phyloP scores from a whole-genome alignment of 2,888 invertebrate species.

The Drosophila nigricruria region DNA sequence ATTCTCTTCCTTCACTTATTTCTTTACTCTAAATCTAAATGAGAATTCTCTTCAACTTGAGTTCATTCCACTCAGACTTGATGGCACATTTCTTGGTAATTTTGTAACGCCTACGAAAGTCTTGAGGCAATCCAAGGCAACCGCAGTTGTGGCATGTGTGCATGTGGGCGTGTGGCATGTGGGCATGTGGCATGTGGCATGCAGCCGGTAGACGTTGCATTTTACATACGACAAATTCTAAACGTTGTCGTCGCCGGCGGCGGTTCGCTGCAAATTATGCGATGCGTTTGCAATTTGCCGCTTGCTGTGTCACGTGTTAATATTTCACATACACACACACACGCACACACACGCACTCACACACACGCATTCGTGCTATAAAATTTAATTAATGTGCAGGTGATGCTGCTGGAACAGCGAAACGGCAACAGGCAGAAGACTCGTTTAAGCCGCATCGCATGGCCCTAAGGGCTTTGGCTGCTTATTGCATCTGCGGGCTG shows the following conservation, averaged over 20 bases:
- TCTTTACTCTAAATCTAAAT: too few species aligned
- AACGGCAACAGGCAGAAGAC: constrained; percentile 41
- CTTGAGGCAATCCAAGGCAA: not conserved
- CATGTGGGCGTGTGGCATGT: constrained; percentile 1
- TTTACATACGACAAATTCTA: constrained; percentile 49
- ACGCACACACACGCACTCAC: constrained; percentile 19
- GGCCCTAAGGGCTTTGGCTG: constrained; percentile 29
- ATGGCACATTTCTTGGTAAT: constrained; percentile 4
- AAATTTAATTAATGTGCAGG: constrained; percentile 73
- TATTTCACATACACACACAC: constrained; percentile 47
- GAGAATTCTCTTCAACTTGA: not conserved
- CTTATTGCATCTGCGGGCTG: constrained; percentile 28
- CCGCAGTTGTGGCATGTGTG: constrained; percentile 2
- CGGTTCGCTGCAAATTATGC: constrained; percentile 65
- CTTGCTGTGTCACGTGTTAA: constrained; percentile 66
- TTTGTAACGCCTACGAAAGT: not conserved
- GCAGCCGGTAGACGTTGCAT: constrained; percentile 14
- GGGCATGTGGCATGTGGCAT: constrained; percentile 2
- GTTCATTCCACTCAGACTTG: not conserved
- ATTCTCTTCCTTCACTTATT: too few species aligned
- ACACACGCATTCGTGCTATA: constrained; percentile 48
- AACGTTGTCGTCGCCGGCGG: constrained; percentile 53
- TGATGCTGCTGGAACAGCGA: constrained; percentile 23
- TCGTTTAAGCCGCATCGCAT: constrained; percentile 32
- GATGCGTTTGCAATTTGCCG: constrained; percentile 62